These are phyloP conservation scores for Coracopsis vasa DNA, from an alignment of 2,113 vertebrate genomes.

Conservation along the genomic window DNA sequence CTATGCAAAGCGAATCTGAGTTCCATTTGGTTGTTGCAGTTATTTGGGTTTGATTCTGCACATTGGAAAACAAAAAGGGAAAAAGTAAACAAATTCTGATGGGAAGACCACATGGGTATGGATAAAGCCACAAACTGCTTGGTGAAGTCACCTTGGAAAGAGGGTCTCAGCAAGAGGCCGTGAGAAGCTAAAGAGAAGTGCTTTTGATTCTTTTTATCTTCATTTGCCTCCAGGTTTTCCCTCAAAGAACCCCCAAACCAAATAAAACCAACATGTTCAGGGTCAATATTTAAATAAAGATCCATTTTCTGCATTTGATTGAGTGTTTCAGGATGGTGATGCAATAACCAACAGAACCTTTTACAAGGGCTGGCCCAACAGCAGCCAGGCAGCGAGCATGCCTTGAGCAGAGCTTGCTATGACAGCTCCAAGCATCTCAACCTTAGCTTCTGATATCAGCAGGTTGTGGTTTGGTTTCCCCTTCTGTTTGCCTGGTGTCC, in stretches of 20 bases:
- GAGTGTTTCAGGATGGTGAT: neutral
- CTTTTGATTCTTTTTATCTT: neutral
- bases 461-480: neutral
- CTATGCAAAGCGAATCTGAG: neutral
- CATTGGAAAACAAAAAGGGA: neutral
- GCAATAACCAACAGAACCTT: neutral
- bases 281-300: neutral
- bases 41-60: neutral
- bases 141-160: neutral
- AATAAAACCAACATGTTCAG: accelerated
- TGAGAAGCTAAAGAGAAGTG: neutral
- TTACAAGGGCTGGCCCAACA: neutral
- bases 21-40: neutral
- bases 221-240: neutral
- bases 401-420: neutral
- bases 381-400: accelerated
- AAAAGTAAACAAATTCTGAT: accelerated
- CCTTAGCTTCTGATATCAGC: neutral
- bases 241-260: neutral
- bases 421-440: neutral
- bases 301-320: neutral
- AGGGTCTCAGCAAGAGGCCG: neutral
- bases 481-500: neutral
- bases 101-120: neutral
- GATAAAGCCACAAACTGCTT: neutral